Evolutionary conservation across 2,888 invertebrate genomes (phyloP), one percentile per base, ranked within the genome.

Genomic region (Ischnus inquisitorius): DNA sequence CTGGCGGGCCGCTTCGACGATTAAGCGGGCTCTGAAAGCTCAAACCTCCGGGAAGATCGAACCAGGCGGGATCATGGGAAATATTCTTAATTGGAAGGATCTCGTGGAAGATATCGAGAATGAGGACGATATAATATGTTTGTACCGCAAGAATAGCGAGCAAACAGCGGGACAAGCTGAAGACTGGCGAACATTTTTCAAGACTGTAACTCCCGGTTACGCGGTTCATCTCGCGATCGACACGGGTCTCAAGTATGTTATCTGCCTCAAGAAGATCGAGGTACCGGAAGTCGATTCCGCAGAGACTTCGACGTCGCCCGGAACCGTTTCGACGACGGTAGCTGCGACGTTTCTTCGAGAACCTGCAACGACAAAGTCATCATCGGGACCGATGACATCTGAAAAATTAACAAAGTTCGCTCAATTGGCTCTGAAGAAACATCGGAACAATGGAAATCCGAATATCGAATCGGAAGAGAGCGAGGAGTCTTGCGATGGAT

Each of bases 231-330:
- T 88, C 8, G 88, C 87, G 2, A 68, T 87, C 16, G 87, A 89
- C 71, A 86, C 85, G 8, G 88, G 88, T 19, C 60, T 77, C 2
- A 87, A 87, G 60, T 88, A 88, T 28, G 71, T 88, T 0, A 86
- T 89, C 19, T 89, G 89, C 77, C 22, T 89, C 68, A 89, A 88
- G 77, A 88, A 85, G 69, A 87, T 86, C 16, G 69, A 79, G n/a
- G 46, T 83, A 25, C 82, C 86, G 22, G 79, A 74, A 54, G 51
- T 14, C 0, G 48, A 62, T 14, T 10, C 19, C 6, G 39, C 43
- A 12, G 54, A 72, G 22, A 14, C 39, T 28, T 60, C 60, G 1
- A 76, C 54, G 16, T 51, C 65, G 5, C 3, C 46, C 10, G 22
- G 14, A 74, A 16, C 1, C 39, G 28, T 41, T 2, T 12, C 76